A percentile compares a stretch with the other conserved stretches of the same genome.
phyloP scores from a whole-genome alignment of 2,888 invertebrate species.

The Hirtodrosophila duncani region DNA sequence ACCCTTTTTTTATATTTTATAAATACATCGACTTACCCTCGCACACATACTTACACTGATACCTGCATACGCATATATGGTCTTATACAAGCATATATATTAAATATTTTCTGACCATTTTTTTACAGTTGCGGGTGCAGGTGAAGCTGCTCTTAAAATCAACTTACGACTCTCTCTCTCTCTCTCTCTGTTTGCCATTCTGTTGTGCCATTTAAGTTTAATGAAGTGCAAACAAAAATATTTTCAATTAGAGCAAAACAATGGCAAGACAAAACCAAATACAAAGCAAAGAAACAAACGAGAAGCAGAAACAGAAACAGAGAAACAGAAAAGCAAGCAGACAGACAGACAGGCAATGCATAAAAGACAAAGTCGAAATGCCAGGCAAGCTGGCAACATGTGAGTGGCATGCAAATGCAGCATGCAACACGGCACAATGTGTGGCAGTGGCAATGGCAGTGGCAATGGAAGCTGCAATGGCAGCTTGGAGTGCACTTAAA shows the following conservation, averaged over 20 bases:
- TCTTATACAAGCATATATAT: slow-evolving; percentile 37
- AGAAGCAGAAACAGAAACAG: background rate
- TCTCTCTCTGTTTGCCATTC: slow-evolving; percentile 20
- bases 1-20: too few relatives aligned
- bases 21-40: too few relatives aligned
- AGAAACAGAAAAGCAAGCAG: slow-evolving; percentile 1
- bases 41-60: too few relatives aligned
- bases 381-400: slow-evolving; percentile 44
- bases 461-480: slow-evolving; percentile 10
- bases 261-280: slow-evolving; percentile 14
- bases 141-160: slow-evolving; percentile 15
- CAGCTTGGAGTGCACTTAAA: slow-evolving; percentile 61
- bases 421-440: slow-evolving; percentile 18
- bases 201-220: slow-evolving; percentile 52
- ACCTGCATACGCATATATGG: too few relatives aligned
- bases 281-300: slow-evolving; percentile 15
- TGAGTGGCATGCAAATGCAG: slow-evolving; percentile 68
- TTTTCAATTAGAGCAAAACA: slow-evolving; percentile 61
- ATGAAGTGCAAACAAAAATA: slow-evolving; percentile 71
- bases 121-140: background rate
- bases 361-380: slow-evolving; percentile 47
- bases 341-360: slow-evolving; percentile 23
- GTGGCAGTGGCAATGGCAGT: slow-evolving; percentile 24
- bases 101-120: slow-evolving; percentile 19
- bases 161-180: background rate